Evolutionary conservation across 2,888 invertebrate genomes (phyloP).

Genomic region (Phanerotoma sp.): DNA sequence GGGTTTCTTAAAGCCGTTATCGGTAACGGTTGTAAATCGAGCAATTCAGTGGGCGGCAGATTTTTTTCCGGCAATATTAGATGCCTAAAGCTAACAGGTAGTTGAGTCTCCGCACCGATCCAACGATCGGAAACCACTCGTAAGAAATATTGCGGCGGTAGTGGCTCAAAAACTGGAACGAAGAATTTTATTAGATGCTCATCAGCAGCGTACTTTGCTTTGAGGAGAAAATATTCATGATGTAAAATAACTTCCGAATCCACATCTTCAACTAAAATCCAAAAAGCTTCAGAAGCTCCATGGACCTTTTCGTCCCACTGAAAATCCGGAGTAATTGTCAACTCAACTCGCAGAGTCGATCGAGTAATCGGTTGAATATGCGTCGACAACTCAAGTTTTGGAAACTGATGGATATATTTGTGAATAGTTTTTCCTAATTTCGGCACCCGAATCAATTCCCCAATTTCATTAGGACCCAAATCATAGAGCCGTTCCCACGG

Average conservation of each 20-base stretch:
- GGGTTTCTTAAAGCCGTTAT: constrained; percentile 88
- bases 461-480: constrained; percentile 95
- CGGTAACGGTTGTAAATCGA: constrained; percentile 96
- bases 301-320: constrained; percentile 97
- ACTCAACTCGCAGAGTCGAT: constrained; percentile 88
- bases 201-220: constrained; percentile 90
- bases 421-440: constrained; percentile 95
- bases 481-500: constrained; percentile 95
- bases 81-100: constrained; percentile 97
- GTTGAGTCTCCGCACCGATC: constrained; percentile 93
- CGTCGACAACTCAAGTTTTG: constrained; percentile 92
- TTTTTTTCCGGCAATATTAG: constrained; percentile 97
- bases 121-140: constrained; percentile 87
- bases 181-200: constrained; percentile 97
- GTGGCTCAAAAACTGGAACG: constrained; percentile 97
- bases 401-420: constrained; percentile 95
- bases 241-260: constrained; percentile 90
- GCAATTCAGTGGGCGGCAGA: constrained; percentile 93
- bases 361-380: constrained; percentile 98
- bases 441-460: constrained; percentile 88
- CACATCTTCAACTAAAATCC: constrained; percentile 86
- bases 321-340: constrained; percentile 98
- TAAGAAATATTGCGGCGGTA: constrained; percentile 98
- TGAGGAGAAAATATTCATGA: constrained; percentile 86
- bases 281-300: constrained; percentile 81